phyloP scores from a whole-genome alignment of 2,113 vertebrate species.

The Psilopsiagon aymara region DNA sequence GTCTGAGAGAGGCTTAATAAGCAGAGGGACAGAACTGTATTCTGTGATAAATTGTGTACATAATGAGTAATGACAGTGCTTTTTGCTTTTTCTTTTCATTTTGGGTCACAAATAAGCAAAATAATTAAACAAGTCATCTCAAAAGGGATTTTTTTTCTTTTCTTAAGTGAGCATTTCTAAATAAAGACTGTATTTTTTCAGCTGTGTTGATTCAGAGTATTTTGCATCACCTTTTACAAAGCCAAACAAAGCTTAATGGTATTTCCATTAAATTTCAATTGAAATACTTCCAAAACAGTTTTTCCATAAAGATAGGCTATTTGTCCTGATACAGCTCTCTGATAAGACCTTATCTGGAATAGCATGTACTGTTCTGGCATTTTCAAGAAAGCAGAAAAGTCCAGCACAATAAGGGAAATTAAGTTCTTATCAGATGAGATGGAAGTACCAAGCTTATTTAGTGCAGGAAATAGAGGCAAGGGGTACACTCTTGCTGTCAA shows the following conservation, averaged over 20 bases:
- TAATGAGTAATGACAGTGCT: conserved; percentile 54
- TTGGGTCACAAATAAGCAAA: conserved; percentile 52
- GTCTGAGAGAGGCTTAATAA: conserved; percentile 53
- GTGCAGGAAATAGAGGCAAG: not conserved
- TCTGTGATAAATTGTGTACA: conserved; percentile 50
- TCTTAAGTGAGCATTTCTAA: conserved; percentile 3
- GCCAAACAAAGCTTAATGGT: conserved; percentile 68
- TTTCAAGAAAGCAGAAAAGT: conserved; percentile 57
- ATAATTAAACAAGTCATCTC: conserved; percentile 53
- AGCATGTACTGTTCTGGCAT: conserved; percentile 57
- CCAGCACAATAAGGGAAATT: not conserved
- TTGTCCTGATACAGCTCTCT: conserved; percentile 63
- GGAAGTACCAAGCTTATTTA: not conserved
- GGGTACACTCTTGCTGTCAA: not conserved
- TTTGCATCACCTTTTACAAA: conserved; percentile 67
- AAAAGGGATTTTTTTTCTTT: not conserved
- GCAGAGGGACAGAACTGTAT: not conserved
- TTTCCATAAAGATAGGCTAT: conserved; percentile 66
- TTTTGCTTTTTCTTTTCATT: conserved; percentile 59
- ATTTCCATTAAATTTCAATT: conserved; percentile 67
- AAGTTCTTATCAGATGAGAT: conserved; percentile 13
- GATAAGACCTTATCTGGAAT: conserved; percentile 68
- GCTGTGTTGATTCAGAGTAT: conserved; percentile 45
- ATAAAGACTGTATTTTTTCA: conserved; percentile 64
- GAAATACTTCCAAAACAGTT: conserved; percentile 65